Evolutionary conservation across 92 coral and sea anemone species (phyloP), one percentile per base, ranked within the genome.

Genomic region (Porites divaricata): DNA sequence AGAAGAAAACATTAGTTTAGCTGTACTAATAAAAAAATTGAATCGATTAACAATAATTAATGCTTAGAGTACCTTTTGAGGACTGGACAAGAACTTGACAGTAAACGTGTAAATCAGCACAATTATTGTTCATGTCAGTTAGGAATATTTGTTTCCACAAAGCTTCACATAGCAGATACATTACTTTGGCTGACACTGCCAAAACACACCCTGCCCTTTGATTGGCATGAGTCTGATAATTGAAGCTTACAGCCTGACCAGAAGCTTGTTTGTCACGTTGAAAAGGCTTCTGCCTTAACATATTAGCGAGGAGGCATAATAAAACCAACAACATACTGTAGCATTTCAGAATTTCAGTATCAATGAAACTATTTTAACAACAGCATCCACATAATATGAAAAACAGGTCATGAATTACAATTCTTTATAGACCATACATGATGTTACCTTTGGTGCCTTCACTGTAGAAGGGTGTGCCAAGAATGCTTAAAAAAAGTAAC

Each of bases 171-270:
- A 72, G n/a, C 77, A 52, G 45, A 72, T 72, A 14, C 77, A 72
- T 72, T 45, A 72, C 77, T 72, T 72, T 72, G 22, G 62, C 77
- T 72, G 77, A 72, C 61, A 6, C 23, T 52, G 56, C 61, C 35
- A 72, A 72, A 72, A 22, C 72, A 72, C 77, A 72, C 57, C 61
- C 17, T 72, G 77, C 77, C 35, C 77, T 72, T 72, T 72, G 45
- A 72, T 72, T 72, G 16, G 77, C 77, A 67, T 49, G 72, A 67
- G 41, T 67, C 72, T 67, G 17, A 67, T 67, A 65, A 65, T 65
- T 35, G 45, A 35, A 65, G 22, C 22, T 65, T 21, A 65, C 70
- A 65, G 45, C 6, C 45, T 35, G 4, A 35, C 45, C 45, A 35
- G 5, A 35, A 35, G 45, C 45, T 4, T 35, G 45, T 6, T 35